Percentiles rank a stretch among this genome's conserved stretches.
Evolutionary conservation across 2,113 vertebrate species (phyloP).

Genomic region (Haemorhous mexicanus): DNA sequence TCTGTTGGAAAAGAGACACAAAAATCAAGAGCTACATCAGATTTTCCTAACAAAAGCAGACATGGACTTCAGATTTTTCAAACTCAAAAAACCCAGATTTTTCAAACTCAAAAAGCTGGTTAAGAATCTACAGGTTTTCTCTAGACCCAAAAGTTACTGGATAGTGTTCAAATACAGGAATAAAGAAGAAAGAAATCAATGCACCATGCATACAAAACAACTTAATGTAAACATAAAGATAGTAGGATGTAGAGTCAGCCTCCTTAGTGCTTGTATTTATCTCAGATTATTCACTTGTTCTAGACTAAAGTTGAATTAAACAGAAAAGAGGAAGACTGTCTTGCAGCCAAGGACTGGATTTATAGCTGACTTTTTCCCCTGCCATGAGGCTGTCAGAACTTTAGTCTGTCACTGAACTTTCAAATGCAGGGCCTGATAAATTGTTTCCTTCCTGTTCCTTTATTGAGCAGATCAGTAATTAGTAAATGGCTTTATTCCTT

Average conservation of each 20-base stretch:
- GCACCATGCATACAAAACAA: constrained; percentile 66
- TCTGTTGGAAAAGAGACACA: not conserved
- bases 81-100: not conserved
- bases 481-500: not conserved
- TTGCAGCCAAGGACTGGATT: not conserved
- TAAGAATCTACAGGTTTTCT: not conserved
- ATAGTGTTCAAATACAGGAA: not conserved
- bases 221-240: constrained; percentile 70
- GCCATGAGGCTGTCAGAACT: not conserved
- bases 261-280: constrained; percentile 73
- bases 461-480: not conserved
- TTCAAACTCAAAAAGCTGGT: not conserved
- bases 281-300: constrained; percentile 76
- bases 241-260: constrained; percentile 73
- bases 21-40: not conserved
- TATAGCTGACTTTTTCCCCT: not conserved
- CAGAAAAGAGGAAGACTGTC: not conserved
- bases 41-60: not conserved
- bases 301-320: constrained; percentile 29
- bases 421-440: not conserved
- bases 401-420: not conserved
- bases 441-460: not conserved
- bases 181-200: not conserved
- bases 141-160: not conserved
- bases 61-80: not conserved